Base-by-base conservation (phyloP, 2,797 vertebrate genomes). In the Peromyscus nudipes region DNA sequence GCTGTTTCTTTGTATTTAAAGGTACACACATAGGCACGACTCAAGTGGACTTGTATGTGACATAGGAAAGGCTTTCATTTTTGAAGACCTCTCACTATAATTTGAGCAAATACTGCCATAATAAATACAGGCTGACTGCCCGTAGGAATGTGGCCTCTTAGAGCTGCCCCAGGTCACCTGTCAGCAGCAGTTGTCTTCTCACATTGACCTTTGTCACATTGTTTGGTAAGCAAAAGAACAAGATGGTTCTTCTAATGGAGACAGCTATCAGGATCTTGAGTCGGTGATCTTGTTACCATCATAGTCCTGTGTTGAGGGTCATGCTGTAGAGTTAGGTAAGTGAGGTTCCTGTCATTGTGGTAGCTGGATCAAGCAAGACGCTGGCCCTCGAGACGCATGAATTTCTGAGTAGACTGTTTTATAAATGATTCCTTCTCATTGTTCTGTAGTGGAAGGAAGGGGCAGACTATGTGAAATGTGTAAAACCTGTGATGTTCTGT, bases 1-100 rank as follows among this genome's bases (percentile, higher is more conserved):
- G 19, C 57, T 94, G 8, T 85, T 80, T 80, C 6, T 75, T 89
- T 94, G 19, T 86, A 43, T 75, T 89, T 95, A 46, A 75, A 60
- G 31, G 27, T 6, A 52, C 1, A 29, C 14, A 37, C 34, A 52
- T n/a, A 25, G 23, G 8, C 65, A 27, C 11, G 52, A 89, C 7
- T 76, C 27, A 75, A 60, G 37, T 60, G 55, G 37, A 60, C 29
- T 60, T 75, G 71, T 57, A 88, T 40, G n/a, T 71, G 49, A 31
- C 13, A 73, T 23, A n/a, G 27, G 75, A 57, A 60, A 40, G 27
- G 23, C 27, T 88, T 55, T 88, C 57, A 3, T 23, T 91, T 21
- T 69, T 40, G 52, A 64, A 94, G n/a, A 77, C 3, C 31, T 46
- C 6, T 85, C 17, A 71, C 23, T 64, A 69, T 31, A 21, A 83